phyloP scores from a whole-genome alignment of 2,888 invertebrate genomes.

The Caenorhabditis macrosperma region DNA sequence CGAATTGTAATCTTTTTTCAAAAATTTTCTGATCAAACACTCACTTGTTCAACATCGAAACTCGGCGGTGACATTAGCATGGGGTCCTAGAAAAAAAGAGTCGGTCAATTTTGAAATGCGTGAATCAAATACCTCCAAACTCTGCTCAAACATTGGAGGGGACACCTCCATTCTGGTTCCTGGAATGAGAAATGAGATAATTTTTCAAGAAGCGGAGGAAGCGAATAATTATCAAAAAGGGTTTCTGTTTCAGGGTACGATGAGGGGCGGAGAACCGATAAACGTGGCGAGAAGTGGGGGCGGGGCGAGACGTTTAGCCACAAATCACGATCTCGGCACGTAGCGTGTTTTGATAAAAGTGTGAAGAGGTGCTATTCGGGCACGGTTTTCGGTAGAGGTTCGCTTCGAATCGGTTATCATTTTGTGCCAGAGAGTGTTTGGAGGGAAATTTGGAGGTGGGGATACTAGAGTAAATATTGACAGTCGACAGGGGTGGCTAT shows the following conservation, averaged over 20 bases:
- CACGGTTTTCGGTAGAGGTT: slow-evolving; percentile 18
- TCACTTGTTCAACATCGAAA: neutral
- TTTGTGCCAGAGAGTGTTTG: slow-evolving; percentile 24
- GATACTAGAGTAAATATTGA: slow-evolving; percentile 43
- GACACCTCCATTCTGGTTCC: slow-evolving; percentile 1
- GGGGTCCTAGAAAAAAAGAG: neutral
- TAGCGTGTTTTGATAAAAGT: slow-evolving; percentile 3
- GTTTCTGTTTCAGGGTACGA: neutral
- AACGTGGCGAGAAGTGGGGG: neutral
- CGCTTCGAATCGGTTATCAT: slow-evolving; percentile 36
- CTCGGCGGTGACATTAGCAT: neutral
- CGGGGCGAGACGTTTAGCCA: slow-evolving; percentile 2
- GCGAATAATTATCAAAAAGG: neutral
- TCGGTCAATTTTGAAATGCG: neutral
- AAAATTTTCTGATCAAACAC: neutral
- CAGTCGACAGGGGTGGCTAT: neutral
- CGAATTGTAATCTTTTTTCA: neutral
- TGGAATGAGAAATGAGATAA: neutral
- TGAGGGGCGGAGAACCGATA: slow-evolving; percentile 23
- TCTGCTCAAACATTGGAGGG: neutral
- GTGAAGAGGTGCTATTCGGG: neutral
- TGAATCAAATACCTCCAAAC: neutral
- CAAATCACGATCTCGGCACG: slow-evolving; percentile 31
- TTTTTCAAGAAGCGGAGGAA: neutral
- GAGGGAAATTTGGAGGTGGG: slow-evolving; percentile 21